phyloP scores from a whole-genome alignment of 2,113 vertebrate species.

The Upupa epops region DNA sequence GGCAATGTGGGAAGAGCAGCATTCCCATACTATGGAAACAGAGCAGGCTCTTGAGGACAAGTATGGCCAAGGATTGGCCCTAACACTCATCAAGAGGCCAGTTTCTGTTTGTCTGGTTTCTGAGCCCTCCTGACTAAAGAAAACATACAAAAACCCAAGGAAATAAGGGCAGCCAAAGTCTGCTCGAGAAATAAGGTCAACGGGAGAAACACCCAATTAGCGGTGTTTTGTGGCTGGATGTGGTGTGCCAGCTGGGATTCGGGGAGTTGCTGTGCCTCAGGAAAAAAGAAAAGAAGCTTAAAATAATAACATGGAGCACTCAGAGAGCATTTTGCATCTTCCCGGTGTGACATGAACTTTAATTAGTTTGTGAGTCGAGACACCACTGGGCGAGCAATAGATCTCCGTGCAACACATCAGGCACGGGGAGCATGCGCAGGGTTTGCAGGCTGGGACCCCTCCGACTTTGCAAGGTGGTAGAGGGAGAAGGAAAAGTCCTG shows the following conservation, averaged over 20 bases:
- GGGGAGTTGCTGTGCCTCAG: slow-evolving; percentile 34
- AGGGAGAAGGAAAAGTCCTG: not conserved
- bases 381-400: not conserved
- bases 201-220: slow-evolving; percentile 60
- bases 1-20: not conserved
- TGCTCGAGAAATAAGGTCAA: slow-evolving; percentile 62
- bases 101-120: not conserved
- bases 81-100: not conserved
- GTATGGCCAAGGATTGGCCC: not conserved
- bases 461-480: not conserved
- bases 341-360: slow-evolving; percentile 39
- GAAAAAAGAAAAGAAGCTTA: slow-evolving; percentile 48
- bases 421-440: accelerated
- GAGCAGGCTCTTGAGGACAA: not conserved
- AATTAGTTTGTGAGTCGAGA: slow-evolving; percentile 40
- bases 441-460: not conserved
- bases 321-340: slow-evolving; percentile 38
- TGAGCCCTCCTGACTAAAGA: not conserved
- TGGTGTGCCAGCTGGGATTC: slow-evolving; percentile 57
- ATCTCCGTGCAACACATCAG: accelerated
- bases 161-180: not conserved
- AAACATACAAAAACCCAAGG: not conserved
- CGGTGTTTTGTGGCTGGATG: slow-evolving; percentile 53
- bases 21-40: not conserved
- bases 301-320: slow-evolving; percentile 55